Conservation (phyloP, 92 coral and sea anemone species). For the Parazoanthus darwini region DNA sequence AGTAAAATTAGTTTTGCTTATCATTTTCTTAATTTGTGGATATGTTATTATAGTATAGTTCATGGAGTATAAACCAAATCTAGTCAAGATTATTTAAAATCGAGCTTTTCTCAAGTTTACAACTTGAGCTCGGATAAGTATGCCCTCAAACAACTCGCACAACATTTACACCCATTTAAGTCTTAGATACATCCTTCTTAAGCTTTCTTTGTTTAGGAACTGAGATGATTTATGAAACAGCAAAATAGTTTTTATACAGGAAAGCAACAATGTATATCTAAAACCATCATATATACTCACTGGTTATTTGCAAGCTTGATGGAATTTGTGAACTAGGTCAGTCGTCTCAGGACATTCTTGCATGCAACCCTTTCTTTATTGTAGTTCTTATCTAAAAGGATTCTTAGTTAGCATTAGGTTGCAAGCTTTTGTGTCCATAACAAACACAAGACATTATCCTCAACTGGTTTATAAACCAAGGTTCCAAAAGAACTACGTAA, state of each 20-base stretch:
- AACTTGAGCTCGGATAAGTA: neutral
- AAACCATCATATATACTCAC: neutral
- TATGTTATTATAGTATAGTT: neutral
- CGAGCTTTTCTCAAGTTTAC: neutral
- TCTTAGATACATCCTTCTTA: too few species aligned
- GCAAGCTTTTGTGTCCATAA: neutral
- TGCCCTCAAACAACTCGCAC: neutral
- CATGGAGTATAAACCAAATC: neutral
- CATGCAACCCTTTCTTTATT: too few species aligned
- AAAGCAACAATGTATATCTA: too few species aligned
- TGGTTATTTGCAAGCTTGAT: neutral
- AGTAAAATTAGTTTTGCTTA: neutral
- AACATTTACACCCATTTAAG: too few species aligned
- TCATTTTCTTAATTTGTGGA: too few species aligned
- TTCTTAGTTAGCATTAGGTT: neutral
- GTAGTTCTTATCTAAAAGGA: neutral
- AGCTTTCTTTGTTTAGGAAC: neutral
- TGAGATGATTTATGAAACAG: too few species aligned
- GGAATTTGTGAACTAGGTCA: neutral
- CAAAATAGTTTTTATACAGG: too few species aligned
- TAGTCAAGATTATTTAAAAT: neutral
- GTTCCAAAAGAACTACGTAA: neutral
- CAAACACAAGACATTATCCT: neutral
- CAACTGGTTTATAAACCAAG: neutral
- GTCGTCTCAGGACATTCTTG: neutral